These are phyloP conservation scores for Maniola hyperantus DNA, from an alignment of 2,888 invertebrate species.

Conservation along the genomic window DNA sequence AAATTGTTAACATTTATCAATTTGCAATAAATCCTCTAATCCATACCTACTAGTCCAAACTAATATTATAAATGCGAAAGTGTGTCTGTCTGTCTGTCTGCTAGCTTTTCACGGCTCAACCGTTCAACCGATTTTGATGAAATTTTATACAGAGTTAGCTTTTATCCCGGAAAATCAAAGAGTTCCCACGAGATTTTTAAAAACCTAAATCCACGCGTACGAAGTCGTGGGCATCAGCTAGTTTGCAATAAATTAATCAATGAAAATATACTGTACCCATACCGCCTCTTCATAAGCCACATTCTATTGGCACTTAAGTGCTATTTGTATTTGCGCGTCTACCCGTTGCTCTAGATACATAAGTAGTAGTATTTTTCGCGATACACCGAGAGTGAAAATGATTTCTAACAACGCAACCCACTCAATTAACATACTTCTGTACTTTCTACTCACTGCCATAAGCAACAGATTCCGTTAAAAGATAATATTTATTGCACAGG, in stretches of 20 bases:
- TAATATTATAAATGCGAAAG: no score
- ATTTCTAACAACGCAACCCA: conserved; percentile 56
- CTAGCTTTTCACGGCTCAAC: no score
- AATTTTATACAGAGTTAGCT: no score
- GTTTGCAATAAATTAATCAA: neutral
- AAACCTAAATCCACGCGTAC: no score
- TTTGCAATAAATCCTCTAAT: no score
- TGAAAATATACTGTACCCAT: neutral
- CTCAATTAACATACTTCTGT: conserved; percentile 61
- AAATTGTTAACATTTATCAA: no score
- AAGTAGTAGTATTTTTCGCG: conserved; percentile 58
- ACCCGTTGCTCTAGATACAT: conserved; percentile 61
- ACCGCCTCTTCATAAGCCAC: neutral
- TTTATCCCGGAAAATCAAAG: no score
- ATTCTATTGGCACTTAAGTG: neutral
- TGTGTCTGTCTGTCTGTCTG: no score
- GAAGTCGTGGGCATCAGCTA: no score
- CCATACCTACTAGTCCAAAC: no score
- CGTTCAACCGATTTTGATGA: no score
- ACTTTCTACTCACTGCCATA: conserved; percentile 61
- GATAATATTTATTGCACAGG: conserved; percentile 27
- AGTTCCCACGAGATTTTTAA: no score
- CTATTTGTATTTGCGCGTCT: conserved; percentile 9
- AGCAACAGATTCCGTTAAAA: conserved; percentile 38
- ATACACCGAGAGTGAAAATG: conserved; percentile 61